Evolutionary conservation across 92 coral and sea anemone species (phyloP), one percentile per base, ranked within the genome.

Genomic region (Heteractis magnifica): DNA sequence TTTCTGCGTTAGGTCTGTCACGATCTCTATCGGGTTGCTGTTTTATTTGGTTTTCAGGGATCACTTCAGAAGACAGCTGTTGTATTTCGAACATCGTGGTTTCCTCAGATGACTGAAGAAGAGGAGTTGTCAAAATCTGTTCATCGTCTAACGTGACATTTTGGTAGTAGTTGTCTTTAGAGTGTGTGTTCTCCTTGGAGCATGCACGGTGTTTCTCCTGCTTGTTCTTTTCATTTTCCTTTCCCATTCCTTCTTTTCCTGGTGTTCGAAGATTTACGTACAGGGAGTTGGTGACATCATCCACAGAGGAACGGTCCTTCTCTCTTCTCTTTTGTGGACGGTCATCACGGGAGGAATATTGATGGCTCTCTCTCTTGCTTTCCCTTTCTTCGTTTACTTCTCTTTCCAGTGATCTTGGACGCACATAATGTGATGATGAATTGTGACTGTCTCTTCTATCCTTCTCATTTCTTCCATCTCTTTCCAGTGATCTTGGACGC

Each of bases 401-500:
- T 80, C 34, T 49, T 41, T 15, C 71, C 83, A 34, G 0, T 65
- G 75, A 34, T 26, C 73, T 20, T 68, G 41, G 71, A 6, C 71
- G 71, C 3, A 64, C 41, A 19, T 64, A 64, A 18, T 64, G 44
- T 18, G 71, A 64, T 8, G 58, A 53, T 18, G 71, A 53, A 13
- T 64, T 10, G 9, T 9, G 21, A 5, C 82, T 44, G 11, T 18
- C 48, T n/a, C 23, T 77, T 15, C 65, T 4, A 16, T 78, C 71
- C 44, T 26, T 1, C 34, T 34, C 44, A 0, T 34, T 34, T 53
- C 51, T 78, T n/a, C 21, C 60, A 65, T 56, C 71, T 68, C 20
- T 78, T 26, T 78, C 82, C 41, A 58, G 71, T 53, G 59, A 10
- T 10, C 82, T 19, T 8, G 82, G 82, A 19, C 71, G 58, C 72